Percentiles rank a stretch among this genome's conserved stretches.
phyloP scores from a whole-genome alignment of 2,888 invertebrate genomes.

The Stenchaetothrips biformis region DNA sequence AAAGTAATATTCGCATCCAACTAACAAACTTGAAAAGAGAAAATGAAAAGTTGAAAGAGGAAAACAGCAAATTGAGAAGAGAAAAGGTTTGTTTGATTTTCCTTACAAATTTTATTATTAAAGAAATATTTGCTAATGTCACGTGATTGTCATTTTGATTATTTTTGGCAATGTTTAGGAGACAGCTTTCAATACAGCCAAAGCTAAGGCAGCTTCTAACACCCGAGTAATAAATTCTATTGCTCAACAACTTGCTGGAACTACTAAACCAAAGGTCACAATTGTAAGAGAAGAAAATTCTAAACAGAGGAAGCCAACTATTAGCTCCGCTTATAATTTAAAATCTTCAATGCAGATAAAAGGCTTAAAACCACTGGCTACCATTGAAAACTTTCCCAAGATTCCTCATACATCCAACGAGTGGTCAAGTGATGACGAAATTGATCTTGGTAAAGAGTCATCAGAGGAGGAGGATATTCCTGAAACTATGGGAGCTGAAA shows the following conservation, averaged over 20 bases:
- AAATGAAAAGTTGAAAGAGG: neutral
- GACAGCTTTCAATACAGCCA: neutral
- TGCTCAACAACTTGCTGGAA: neutral
- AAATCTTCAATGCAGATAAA: neutral
- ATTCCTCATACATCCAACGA: neutral
- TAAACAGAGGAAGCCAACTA: neutral
- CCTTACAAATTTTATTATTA: neutral
- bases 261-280: neutral
- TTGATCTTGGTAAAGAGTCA: neutral
- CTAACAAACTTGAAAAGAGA: neutral
- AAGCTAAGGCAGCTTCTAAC: constrained; percentile 2
- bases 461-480: neutral
- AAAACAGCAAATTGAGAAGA: neutral
- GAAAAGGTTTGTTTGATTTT: neutral
- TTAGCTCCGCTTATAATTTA: neutral
- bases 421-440: constrained; percentile 11
- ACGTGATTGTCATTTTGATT: neutral
- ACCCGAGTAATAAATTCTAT: constrained; percentile 6
- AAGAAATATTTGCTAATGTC: neutral
- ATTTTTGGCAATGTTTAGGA: neutral
- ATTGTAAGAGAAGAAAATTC: constrained; percentile 2
- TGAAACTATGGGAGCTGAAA: neutral
- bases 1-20: neutral
- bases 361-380: neutral
- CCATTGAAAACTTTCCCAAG: neutral